A percentile compares a stretch with the other conserved stretches of the same genome.
phyloP scores from a whole-genome alignment of 1,140 invertebrate genomes.

The Planococcus citri region DNA sequence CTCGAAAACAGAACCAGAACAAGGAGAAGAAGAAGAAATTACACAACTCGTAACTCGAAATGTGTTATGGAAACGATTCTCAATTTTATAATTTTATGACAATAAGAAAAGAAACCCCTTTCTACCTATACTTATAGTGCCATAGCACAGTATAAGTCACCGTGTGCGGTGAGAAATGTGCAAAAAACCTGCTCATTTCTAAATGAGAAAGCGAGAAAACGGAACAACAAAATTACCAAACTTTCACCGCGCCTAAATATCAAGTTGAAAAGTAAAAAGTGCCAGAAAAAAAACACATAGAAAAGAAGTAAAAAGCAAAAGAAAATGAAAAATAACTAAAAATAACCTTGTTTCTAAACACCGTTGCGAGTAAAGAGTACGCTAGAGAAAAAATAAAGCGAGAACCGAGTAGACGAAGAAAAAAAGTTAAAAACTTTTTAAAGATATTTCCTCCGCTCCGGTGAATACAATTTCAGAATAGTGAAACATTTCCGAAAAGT shows the following conservation, averaged over 20 bases:
- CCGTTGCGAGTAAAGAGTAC: background rate
- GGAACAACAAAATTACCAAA: background rate
- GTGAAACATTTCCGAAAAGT: conserved; percentile 6
- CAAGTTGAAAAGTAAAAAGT: background rate
- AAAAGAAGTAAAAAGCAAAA: background rate
- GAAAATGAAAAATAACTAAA: conserved; percentile 4
- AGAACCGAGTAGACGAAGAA: background rate
- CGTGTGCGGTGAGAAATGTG: background rate
- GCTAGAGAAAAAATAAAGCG: background rate
- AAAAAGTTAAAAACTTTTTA: background rate
- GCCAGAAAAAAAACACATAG: background rate
- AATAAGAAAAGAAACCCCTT: background rate
- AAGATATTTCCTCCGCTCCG: background rate
- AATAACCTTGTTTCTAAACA: background rate
- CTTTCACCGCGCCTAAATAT: background rate
- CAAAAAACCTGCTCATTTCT: background rate
- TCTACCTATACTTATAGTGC: no score
- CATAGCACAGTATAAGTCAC: no score
- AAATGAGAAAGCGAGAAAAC: background rate
- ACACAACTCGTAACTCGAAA: background rate
- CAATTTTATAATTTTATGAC: background rate
- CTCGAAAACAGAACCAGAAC: no score
- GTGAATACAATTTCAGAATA: background rate
- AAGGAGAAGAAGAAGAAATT: background rate
- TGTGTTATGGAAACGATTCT: background rate